These are phyloP conservation scores for Acyrthosiphon pisum DNA, from an alignment of 1,140 invertebrate genomes.

Conservation along the genomic window DNA sequence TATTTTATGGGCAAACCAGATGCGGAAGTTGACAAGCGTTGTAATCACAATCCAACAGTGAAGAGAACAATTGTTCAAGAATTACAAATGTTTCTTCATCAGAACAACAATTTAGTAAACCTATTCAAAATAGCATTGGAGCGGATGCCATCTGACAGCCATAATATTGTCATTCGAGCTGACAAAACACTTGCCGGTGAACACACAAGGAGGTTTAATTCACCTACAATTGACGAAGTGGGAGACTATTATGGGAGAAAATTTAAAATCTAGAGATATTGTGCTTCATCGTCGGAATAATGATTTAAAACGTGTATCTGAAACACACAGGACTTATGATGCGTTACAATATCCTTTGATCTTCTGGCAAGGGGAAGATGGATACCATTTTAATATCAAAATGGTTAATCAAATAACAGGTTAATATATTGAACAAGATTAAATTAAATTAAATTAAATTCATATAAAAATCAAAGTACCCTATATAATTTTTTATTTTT, in stretches of 20 bases:
- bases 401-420: not conserved
- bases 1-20: conserved; percentile 4
- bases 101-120: not conserved
- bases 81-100: conserved; percentile 3
- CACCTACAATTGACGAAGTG: not conserved
- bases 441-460: too few relatives aligned
- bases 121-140: not conserved
- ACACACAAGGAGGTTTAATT: not conserved
- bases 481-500: not conserved
- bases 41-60: not conserved
- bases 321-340: too few relatives aligned
- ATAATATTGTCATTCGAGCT: not conserved
- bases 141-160: too few relatives aligned
- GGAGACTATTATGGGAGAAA: not conserved
- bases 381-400: not conserved
- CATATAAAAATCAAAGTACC: not conserved
- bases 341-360: too few relatives aligned
- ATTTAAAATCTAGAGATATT: too few relatives aligned
- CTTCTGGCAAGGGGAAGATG: not conserved
- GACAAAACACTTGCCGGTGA: not conserved
- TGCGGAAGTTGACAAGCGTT: not conserved
- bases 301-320: too few relatives aligned
- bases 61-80: not conserved
- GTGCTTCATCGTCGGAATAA: too few relatives aligned
- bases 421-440: too few relatives aligned